phyloP scores from a whole-genome alignment of 2,888 invertebrate species.

The Pemphredon lugubris region DNA sequence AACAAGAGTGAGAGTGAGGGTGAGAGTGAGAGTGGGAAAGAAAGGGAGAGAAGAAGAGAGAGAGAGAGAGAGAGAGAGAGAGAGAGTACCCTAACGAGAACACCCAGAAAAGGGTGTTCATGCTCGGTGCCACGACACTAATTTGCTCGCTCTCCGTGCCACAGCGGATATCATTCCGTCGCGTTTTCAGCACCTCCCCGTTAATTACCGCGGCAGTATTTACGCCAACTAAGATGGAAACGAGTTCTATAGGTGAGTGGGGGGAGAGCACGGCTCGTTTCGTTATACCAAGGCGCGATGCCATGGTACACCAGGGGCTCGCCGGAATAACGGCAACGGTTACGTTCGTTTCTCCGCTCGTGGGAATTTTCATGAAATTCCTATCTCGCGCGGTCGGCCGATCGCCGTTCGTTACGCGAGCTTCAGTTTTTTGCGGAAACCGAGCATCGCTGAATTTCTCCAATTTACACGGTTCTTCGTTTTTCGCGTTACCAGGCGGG shows the following conservation, averaged over 20 bases:
- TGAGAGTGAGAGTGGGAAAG: slow-evolving; percentile 16
- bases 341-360: slow-evolving; percentile 20
- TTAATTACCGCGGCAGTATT: slow-evolving; percentile 78
- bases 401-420: too few relatives aligned
- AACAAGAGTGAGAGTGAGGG: slow-evolving; percentile 16
- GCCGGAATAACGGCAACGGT: slow-evolving; percentile 14
- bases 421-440: too few relatives aligned
- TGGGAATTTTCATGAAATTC: not conserved
- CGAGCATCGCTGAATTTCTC: too few relatives aligned
- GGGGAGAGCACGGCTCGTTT: slow-evolving; percentile 22
- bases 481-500: too few relatives aligned
- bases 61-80: slow-evolving; percentile 8
- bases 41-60: slow-evolving; percentile 11
- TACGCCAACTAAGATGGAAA: slow-evolving; percentile 61
- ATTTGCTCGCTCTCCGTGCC: slow-evolving; percentile 61
- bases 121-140: slow-evolving; percentile 57
- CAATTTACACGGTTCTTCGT: too few relatives aligned
- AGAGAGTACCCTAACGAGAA: slow-evolving; percentile 55
- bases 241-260: slow-evolving; percentile 26
- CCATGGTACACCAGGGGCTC: slow-evolving; percentile 3
- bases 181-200: slow-evolving; percentile 75
- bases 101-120: slow-evolving; percentile 53
- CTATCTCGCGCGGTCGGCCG: too few relatives aligned
- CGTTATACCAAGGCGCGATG: slow-evolving; percentile 34
- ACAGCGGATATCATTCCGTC: slow-evolving; percentile 70